Evolutionary conservation across 2,113 vertebrate species (phyloP).

Genomic region (Cervus canadensis): DNA sequence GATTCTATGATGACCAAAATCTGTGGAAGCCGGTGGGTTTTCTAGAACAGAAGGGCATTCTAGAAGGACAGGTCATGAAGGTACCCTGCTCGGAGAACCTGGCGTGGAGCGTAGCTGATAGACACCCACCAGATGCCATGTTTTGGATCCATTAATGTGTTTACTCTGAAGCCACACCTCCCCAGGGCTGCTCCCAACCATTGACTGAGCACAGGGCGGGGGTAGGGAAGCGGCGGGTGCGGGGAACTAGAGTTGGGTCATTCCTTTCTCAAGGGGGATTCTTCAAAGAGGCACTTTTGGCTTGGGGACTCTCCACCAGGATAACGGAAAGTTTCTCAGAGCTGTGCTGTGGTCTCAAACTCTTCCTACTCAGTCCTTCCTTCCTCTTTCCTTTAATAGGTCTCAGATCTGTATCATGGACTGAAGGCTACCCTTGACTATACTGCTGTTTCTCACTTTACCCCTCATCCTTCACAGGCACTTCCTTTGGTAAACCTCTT

Average conservation of each 20-base stretch:
- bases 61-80: not conserved
- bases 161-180: not conserved
- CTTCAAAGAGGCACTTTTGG: not conserved
- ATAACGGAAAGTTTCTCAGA: not conserved
- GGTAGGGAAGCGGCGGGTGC: not conserved
- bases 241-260: not conserved
- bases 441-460: not conserved
- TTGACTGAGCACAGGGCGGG: fast-evolving
- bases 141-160: not conserved
- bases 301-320: not conserved
- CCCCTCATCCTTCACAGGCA: not conserved
- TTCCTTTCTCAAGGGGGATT: not conserved
- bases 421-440: not conserved
- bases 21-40: not conserved
- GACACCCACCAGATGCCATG: not conserved
- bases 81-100: not conserved
- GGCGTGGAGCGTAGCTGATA: fast-evolving
- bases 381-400: not conserved
- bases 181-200: not conserved
- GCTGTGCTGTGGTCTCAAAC: not conserved
- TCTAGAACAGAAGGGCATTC: not conserved
- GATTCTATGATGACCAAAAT: not conserved
- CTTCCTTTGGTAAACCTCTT: not conserved
- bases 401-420: not conserved
- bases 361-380: not conserved